Evolutionary conservation across 2,888 invertebrate species (phyloP), one percentile per base, ranked within the genome.

Genomic region (Cistogaster globosa): DNA sequence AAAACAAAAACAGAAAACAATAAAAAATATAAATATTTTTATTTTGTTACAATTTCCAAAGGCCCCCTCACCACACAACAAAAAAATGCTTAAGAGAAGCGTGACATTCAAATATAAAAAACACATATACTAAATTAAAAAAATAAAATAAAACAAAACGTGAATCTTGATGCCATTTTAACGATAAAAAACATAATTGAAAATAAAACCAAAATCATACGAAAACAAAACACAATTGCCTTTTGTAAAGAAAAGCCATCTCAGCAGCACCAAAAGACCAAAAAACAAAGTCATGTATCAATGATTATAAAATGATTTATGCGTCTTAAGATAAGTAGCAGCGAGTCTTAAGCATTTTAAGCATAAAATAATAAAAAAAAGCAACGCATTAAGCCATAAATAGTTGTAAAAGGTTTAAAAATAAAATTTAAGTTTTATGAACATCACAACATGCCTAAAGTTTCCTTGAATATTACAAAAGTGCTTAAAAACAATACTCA

Each of bases 161-260:
- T 22, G 55, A 80, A 77, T 75, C 69, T 74, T 86, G 86, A 85
- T 85, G 85, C 67, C 80, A 78, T 75, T 83, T 77, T 69, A 74
- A 75, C 71, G 86, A 86, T 86, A 86, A 86, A 81, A 81, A 81
- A 84, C 81, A 86, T 86, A 84, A 86, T 81, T 84, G 74, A 74
- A 82, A 82, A 76, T 45, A 60, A 55, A 77, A 68, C 11, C 3
- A 79, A 75, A 32, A 42, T 16, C 4, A 58, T 12, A 63, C 42
- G 32, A n/a, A 60, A 58, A 65, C 18, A 12, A 65, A 75, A 74
- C 16, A 63, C 75, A 53, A 75, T 72, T 53, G 51, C 20, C 42
- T 55, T 45, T 22, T 75, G 9, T 55, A 5, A 55, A 38, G 51
- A 16, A 60, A 72, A 48, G 5, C 42, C 42, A 60, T 53, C 22